These are phyloP conservation scores for Copidosoma floridanum DNA, from an alignment of 1,140 invertebrate genomes.

Conservation along the genomic window DNA sequence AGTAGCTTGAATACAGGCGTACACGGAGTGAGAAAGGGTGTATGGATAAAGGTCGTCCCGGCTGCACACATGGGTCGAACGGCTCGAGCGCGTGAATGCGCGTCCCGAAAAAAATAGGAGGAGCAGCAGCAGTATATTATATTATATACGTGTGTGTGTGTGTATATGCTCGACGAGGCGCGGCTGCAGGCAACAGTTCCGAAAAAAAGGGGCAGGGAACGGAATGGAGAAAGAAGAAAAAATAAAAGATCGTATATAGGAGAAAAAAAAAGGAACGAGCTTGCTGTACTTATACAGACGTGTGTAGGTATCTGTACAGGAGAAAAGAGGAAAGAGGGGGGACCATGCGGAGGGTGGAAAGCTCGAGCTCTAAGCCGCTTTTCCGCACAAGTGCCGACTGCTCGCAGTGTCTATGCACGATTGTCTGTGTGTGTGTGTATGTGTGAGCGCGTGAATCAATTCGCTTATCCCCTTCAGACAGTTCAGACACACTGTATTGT, in stretches of 20 bases:
- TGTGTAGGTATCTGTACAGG: no score
- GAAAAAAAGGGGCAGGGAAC: background rate
- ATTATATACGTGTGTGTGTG: background rate
- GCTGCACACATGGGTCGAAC: background rate
- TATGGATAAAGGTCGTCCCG: background rate
- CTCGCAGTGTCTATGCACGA: no score
- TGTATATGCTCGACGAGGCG: background rate
- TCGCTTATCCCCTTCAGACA: conserved; percentile 13
- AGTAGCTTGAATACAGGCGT: conserved; percentile 11
- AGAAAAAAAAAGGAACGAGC: background rate
- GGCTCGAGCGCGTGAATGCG: conserved; percentile 16
- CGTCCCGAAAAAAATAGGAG: conserved; percentile 16
- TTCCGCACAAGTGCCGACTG: conserved; percentile 11
- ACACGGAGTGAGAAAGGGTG: conserved; percentile 5
- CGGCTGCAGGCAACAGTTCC: conserved; percentile 8
- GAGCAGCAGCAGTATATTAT: conserved; percentile 2
- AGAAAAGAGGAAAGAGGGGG: no score
- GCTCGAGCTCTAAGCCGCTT: conserved; percentile 23
- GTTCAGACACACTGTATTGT: conserved; percentile 8
- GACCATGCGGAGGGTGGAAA: background rate
- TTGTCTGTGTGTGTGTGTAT: background rate
- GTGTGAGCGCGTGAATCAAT: conserved; percentile 18
- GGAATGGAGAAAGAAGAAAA: background rate
- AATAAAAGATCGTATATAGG: conserved; percentile 2
- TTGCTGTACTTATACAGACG: no score